A percentile compares a stretch with the other conserved stretches of the same genome.
These are phyloP conservation scores for Gobius niger DNA, from an alignment of 2,113 vertebrate species.

Conservation along the genomic window DNA sequence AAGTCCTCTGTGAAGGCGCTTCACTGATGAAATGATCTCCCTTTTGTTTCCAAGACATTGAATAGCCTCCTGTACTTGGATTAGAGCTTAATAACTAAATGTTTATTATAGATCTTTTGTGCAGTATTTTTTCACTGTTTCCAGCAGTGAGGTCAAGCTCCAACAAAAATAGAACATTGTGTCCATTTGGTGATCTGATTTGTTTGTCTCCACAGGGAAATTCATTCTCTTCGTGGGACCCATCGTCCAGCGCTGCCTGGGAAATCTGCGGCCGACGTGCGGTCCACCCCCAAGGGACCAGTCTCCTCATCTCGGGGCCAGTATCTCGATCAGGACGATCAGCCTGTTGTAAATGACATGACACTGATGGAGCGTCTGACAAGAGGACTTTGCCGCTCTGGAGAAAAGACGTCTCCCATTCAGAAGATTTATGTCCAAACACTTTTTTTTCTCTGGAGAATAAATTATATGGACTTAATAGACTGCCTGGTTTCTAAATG, in stretches of 20 bases:
- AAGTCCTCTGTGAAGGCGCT: no score
- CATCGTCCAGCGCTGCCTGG: not conserved
- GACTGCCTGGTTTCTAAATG: not conserved
- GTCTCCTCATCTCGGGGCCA: not conserved
- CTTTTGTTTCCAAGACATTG: no score
- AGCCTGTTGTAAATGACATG: not conserved
- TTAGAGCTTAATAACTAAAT: no score
- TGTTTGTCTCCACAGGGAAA: slow-evolving; percentile 2
- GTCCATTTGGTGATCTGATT: not conserved
- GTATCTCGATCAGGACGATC: not conserved
- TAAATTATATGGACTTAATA: not conserved
- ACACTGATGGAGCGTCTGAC: not conserved
- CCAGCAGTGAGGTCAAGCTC: no score
- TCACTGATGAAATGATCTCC: no score
- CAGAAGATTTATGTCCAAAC: not conserved
- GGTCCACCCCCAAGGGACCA: not conserved
- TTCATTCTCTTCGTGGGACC: not conserved
- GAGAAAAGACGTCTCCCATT: not conserved
- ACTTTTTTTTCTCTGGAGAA: not conserved
- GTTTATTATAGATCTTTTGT: no score
- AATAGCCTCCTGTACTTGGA: no score
- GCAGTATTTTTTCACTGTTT: no score
- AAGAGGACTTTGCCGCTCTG: not conserved
- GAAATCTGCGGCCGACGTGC: not conserved
- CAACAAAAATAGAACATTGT: no score